A percentile compares a stretch with the other conserved stretches of the same genome.
phyloP scores from a whole-genome alignment of 2,888 invertebrate genomes.

The Chalcosyrphus nemorum region DNA sequence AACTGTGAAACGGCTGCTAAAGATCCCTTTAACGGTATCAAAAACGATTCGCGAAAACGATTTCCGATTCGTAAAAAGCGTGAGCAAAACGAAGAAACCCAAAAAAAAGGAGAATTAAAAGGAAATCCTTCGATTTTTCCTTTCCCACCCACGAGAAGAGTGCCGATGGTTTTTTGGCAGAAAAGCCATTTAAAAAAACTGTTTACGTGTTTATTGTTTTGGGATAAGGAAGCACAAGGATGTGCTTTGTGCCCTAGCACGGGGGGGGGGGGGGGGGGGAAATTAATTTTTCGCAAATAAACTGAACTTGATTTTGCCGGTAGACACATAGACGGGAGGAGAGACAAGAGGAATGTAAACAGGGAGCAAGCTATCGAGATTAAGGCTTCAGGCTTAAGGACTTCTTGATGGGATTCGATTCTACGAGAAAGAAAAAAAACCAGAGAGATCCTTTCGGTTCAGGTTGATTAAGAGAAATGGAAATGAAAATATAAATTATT shows the following conservation, averaged over 20 bases:
- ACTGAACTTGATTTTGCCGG: conserved; percentile 29
- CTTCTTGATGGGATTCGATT: conserved; percentile 27
- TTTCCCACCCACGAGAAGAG: neutral
- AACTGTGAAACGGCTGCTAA: conserved; percentile 20
- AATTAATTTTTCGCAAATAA: conserved; percentile 65
- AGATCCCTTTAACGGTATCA: conserved; percentile 34
- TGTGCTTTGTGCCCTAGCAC: neutral
- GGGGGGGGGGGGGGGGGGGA: neutral
- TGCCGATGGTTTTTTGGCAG: neutral
- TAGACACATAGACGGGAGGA: neutral
- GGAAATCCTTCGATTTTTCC: conserved; percentile 59
- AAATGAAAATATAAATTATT: conserved; percentile 40
- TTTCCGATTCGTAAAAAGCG: conserved; percentile 52
- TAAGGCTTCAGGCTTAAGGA: conserved; percentile 55
- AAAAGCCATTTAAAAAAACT: conserved; percentile 57
- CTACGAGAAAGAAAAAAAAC: neutral
- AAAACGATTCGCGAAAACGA: conserved; percentile 57
- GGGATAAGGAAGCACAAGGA: conserved; percentile 28
- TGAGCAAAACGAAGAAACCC: neutral
- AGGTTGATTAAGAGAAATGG: conserved; percentile 22
- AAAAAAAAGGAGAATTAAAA: conserved; percentile 48
- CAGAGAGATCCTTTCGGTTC: neutral
- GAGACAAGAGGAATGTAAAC: conserved; percentile 37
- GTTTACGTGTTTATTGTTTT: conserved; percentile 69
- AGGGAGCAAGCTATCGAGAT: conserved; percentile 41